phyloP scores from a whole-genome alignment of 1,140 invertebrate genomes.

The Mactra quadrangularis region DNA sequence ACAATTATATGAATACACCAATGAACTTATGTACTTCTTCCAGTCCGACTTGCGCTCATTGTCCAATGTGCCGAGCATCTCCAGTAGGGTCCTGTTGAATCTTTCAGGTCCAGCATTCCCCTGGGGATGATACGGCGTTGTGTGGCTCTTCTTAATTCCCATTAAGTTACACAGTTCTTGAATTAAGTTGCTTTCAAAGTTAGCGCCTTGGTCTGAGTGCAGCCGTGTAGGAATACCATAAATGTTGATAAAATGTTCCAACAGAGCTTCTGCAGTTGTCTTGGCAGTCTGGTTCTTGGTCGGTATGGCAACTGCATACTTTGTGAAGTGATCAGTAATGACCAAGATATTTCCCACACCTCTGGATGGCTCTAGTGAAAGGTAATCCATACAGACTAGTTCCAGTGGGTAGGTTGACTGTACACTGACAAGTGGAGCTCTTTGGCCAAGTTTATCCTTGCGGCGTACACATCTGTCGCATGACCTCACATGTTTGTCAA shows the following conservation, averaged over 20 bases:
- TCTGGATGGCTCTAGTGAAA: slow-evolving; percentile 45
- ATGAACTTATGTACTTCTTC: slow-evolving; percentile 23
- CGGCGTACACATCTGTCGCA: slow-evolving; percentile 44
- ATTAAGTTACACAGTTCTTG: slow-evolving; percentile 42
- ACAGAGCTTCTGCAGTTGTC: slow-evolving; percentile 49
- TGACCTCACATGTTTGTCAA: slow-evolving; percentile 6
- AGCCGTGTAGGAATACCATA: slow-evolving; percentile 49
- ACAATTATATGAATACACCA: slow-evolving; percentile 24
- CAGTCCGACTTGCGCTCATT: slow-evolving; percentile 21
- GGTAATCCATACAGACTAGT: slow-evolving; percentile 39
- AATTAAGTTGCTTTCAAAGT: slow-evolving; percentile 53
- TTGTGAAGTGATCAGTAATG: slow-evolving; percentile 59
- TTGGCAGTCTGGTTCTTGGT: slow-evolving; percentile 55
- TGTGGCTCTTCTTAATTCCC: background rate
- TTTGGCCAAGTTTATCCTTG: slow-evolving; percentile 17
- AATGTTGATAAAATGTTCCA: slow-evolving; percentile 26
- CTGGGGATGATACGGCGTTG: slow-evolving; percentile 5
- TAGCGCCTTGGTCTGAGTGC: slow-evolving; percentile 51
- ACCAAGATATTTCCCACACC: slow-evolving; percentile 29
- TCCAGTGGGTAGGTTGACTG: slow-evolving; percentile 47
- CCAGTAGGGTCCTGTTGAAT: slow-evolving; percentile 20
- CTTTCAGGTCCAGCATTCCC: slow-evolving; percentile 3
- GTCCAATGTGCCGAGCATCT: slow-evolving; percentile 16
- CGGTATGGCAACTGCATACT: slow-evolving; percentile 47
- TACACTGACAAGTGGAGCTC: slow-evolving; percentile 32